Evolutionary conservation across 2,888 invertebrate genomes (phyloP), one percentile per base, ranked within the genome.

Genomic region (Drosophila anomelani): DNA sequence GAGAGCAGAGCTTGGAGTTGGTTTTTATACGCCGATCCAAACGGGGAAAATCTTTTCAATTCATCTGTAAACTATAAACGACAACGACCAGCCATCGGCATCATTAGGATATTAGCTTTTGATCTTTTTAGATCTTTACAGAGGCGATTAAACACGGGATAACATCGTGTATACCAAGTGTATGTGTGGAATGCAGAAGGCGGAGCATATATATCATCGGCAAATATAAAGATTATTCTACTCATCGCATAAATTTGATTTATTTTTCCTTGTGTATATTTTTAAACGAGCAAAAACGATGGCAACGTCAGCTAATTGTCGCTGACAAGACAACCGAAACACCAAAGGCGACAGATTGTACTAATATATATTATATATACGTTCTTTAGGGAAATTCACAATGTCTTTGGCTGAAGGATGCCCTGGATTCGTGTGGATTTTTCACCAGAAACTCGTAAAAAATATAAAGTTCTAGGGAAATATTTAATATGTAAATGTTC

Each of bases 231-330:
- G 32, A 68, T 66, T 68, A 51, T 66, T 56, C 66, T 53, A 36
- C 51, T 75, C 72, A 55, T 36, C 75, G 69, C 89, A 89, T 89
- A 74, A 84, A 81, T 85, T 88, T 85, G 88, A 89, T 85, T 85
- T 89, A 85, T 85, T 56, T 64, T 64, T 75, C 69, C 71, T 58
- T 71, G 63, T 49, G 77, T 84, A 87, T 88, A 87, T 89, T 84
- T 89, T 75, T 71, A 83, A 77, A 55, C 69, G 59, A 61, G 41
- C 57, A 82, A 51, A 66, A 66, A 70, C 69, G 70, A 66, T 70
- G 62, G 71, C 74, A 58, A 74, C 71, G 70, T 59, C 69, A 64
- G 81, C 89, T 85, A 87, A 89, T 85, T 85, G 89, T 79, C 81
- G 88, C 76, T 81, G 84, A 87, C 88, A 89, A 76, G 80, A 68